phyloP scores from a whole-genome alignment of 2,113 vertebrate genomes.

The Chitala chitala region DNA sequence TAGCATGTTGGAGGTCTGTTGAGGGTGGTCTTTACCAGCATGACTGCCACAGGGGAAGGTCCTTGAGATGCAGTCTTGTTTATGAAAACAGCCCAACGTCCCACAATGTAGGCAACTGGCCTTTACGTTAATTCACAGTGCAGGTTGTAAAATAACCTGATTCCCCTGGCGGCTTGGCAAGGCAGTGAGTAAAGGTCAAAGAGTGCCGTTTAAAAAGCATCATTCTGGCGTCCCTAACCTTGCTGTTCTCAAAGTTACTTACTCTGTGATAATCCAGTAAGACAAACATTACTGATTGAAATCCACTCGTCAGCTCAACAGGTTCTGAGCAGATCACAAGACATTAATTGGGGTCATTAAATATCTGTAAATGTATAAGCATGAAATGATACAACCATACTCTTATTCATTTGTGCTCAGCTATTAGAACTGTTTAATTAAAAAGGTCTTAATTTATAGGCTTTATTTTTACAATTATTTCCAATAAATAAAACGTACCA shows the following conservation, averaged over 20 bases:
- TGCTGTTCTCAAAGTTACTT: background rate
- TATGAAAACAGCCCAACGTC: conserved; percentile 21
- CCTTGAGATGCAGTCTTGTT: conserved; percentile 6
- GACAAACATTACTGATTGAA: background rate
- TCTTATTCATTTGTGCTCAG: too few relatives aligned
- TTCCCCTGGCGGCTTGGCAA: background rate
- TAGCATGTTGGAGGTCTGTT: background rate
- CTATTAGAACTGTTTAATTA: too few relatives aligned
- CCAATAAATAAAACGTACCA: background rate
- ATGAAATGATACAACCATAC: too few relatives aligned
- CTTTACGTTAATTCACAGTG: conserved; percentile 21
- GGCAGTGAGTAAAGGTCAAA: conserved; percentile 13
- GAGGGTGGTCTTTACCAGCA: conserved; percentile 5
- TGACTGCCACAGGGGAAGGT: background rate
- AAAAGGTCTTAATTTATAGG: too few relatives aligned
- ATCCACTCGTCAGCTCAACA: background rate
- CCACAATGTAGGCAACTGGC: conserved; percentile 17
- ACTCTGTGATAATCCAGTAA: background rate
- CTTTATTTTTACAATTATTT: background rate
- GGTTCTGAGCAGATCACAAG: background rate
- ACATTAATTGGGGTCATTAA: background rate
- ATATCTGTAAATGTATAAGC: background rate
- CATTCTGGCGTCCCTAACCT: background rate
- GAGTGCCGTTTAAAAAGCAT: background rate
- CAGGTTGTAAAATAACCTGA: conserved; percentile 16